Evolutionary conservation across 2,113 vertebrate species (phyloP), one percentile per base, ranked within the genome.

Genomic region (Peromyscus leucopus): DNA sequence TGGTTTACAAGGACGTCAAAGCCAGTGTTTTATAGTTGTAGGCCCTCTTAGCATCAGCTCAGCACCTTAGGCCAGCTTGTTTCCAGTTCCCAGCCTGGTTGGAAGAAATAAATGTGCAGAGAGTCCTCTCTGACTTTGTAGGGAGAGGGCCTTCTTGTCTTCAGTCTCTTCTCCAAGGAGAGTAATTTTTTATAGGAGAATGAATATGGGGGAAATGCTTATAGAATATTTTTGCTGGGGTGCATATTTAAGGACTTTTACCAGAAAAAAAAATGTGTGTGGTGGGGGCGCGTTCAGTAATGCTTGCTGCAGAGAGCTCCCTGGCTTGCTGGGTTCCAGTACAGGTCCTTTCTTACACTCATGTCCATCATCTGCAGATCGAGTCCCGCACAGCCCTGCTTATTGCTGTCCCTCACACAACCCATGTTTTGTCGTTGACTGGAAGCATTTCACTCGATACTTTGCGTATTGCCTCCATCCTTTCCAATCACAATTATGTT

Each of bases 91-190:
- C 19, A 63, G 65, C 83, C 16, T 71, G 46, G 72, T 67, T 61
- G 85, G 90, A 94, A 67, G 61, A 87, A 93, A 89, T 90, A 48
- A 84, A 0, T 21, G 75, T 8, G 46, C 8, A 13, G 28, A 26
- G 7, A 42, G 21, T 79, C 92, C 39, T n/a, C n/a, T 90, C 94
- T 76, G 79, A 72, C 59, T 96, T 92, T 69, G 10, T 92, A 80
- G 83, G n/a, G 79, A 90, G 48, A 46, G 61, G 24, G 28, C 26
- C 82, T 96, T 97, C 36, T 95, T 69, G 71, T 93, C 51, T 89
- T 86, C 48, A 79, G 55, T 83, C 65, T 95, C 31, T 94, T 96
- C 46, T 93, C 48, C 24, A 80, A 94, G 90, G 46, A 78, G 75
- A 75, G 39, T 65, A 13, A 31, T 46, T n/a, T 91, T 79, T 89